Evolutionary conservation across 2,797 vertebrate genomes (phyloP), one percentile per base, ranked within the genome.

Genomic region (Triplophysa bombifrons): DNA sequence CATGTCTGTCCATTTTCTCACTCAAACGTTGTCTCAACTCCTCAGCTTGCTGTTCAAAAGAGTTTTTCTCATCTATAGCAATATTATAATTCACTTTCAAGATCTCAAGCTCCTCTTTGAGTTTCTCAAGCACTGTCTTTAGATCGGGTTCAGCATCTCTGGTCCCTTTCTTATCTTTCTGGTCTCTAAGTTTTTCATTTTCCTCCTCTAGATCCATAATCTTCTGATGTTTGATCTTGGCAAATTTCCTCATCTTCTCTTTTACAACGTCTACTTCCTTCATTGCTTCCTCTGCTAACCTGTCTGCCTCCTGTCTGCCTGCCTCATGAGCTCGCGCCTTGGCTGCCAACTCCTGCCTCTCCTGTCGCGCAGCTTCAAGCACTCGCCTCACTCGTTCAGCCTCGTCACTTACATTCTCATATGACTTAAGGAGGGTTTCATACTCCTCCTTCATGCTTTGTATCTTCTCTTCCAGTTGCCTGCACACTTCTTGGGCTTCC

Each of bases 201-300:
- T 99, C 98, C 85, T 99, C 98, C 85, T 99, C 98, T 0, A 99
- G 84, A 61, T 99, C 96, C 82, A 95, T 78, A 76, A 99, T 99
- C 87, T 99, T 99, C 83, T 97, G 96, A 84, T 99, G 98, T 87
- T 99, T 99, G 9, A 95, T 93, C 88, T 98, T 99, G 51, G 94
- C 96, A 86, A 98, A 98, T 89, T 97, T 99, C 71, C 98, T 94
- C 96, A 98, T 99, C 86, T 98, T 99, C 83, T 99, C 98, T 84
- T 95, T 98, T 85, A 98, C 94, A 13, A 84, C 85, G 25, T 95
- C 93, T 61, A 98, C 94, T 82, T 99, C 96, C 64, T 94, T 94
- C 72, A 90, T 93, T 0, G 95, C 88, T 76, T 96, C 96, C 72
- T 94, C 92, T 0, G 95, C 89, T 74, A 93, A 93, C 20, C 89